Conservation (phyloP, 2,888 invertebrate genomes). For the Himalopsyche anomala region DNA sequence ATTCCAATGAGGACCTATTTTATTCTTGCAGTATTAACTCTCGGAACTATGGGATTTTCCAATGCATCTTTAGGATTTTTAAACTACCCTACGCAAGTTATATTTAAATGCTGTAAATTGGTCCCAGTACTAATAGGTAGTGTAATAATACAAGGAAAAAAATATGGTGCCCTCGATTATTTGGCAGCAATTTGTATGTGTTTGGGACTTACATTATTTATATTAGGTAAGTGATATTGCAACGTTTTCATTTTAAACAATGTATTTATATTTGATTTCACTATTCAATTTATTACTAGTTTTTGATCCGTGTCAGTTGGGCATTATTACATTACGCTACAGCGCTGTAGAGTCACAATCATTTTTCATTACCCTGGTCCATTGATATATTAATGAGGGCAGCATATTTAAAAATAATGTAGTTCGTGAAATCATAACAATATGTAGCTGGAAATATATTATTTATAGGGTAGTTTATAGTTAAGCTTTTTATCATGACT, state of each 20-base stretch:
- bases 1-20: constrained; percentile 90
- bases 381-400: no score
- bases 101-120: constrained; percentile 98
- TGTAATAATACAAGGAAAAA: constrained; percentile 93
- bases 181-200: constrained; percentile 91
- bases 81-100: constrained; percentile 97
- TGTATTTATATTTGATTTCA: neutral
- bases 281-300: neutral
- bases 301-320: no score
- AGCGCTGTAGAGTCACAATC: no score
- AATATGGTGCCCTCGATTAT: constrained; percentile 89
- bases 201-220: constrained; percentile 92
- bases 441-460: no score
- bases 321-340: no score
- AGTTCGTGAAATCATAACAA: no score
- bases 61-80: constrained; percentile 95
- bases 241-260: no score
- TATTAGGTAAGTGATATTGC: constrained; percentile 81
- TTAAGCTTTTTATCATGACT: no score
- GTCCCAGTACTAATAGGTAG: constrained; percentile 97
- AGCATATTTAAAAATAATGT: no score
- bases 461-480: no score
- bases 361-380: no score
- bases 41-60: constrained; percentile 97
- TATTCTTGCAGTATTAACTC: constrained; percentile 89